These are phyloP conservation scores for Bathybates hornii DNA, from an alignment of 2,113 vertebrate genomes.

Conservation along the genomic window DNA sequence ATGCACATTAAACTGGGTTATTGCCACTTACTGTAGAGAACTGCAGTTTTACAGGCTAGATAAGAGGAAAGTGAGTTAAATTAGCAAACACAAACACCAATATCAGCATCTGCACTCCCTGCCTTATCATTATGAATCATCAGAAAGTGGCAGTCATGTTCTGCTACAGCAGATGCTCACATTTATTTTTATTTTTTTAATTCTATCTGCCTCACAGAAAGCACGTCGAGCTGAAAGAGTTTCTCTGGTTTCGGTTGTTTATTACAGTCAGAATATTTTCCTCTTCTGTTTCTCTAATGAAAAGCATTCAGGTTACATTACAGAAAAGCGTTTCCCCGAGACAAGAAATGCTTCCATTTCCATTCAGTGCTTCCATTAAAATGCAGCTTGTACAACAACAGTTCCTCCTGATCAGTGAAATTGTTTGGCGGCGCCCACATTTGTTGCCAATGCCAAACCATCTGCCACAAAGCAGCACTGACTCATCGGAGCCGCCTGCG, in stretches of 20 bases:
- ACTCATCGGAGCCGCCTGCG: slow-evolving; percentile 44
- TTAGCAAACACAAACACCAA: neutral
- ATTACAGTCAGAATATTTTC: neutral
- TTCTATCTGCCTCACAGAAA: neutral
- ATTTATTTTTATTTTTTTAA: neutral
- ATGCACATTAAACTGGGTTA: neutral
- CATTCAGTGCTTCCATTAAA: neutral
- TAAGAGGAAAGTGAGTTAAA: neutral
- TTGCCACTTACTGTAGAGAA: neutral
- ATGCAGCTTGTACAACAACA: neutral
- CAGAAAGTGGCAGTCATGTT: neutral
- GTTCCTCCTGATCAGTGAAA: neutral
- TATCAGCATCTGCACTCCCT: neutral
- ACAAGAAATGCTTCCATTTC: neutral
- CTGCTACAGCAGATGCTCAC: neutral
- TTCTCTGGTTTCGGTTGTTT: neutral
- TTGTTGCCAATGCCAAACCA: slow-evolving; percentile 48
- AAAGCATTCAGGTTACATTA: neutral
- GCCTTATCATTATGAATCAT: neutral
- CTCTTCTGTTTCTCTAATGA: neutral
- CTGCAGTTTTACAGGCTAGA: neutral
- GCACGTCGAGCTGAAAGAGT: neutral
- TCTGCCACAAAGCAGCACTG: slow-evolving; percentile 49
- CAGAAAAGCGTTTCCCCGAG: accelerated
- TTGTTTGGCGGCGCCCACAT: slow-evolving; percentile 28